Conservation (phyloP, 2,888 invertebrate genomes). For the Orchestes rusci region DNA sequence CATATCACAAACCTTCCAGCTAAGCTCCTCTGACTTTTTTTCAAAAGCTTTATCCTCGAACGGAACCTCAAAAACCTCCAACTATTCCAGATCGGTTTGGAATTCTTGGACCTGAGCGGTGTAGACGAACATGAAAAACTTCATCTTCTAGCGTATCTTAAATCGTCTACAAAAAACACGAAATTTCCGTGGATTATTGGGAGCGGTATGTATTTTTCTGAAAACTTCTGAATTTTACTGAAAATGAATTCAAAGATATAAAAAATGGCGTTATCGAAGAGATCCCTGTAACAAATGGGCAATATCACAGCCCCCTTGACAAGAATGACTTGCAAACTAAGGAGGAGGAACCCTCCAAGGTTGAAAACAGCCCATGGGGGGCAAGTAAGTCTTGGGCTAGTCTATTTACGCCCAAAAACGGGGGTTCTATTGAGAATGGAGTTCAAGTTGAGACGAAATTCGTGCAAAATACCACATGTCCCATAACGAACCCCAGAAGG, state of each 20-base stretch:
- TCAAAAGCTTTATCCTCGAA: no score
- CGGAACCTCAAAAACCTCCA: no score
- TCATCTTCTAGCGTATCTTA: slow-evolving; percentile 55
- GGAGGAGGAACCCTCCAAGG: slow-evolving; percentile 3
- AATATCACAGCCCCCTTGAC: no score
- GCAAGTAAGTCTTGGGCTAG: slow-evolving; percentile 55
- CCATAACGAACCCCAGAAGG: slow-evolving; percentile 43
- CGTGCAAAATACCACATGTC: slow-evolving; percentile 32
- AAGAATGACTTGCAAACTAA: no score
- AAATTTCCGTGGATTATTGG: slow-evolving; percentile 40
- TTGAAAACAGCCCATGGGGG: slow-evolving; percentile 10
- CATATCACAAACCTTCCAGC: no score
- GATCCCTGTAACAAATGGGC: no score
- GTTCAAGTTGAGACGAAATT: slow-evolving; percentile 27
- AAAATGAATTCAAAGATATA: no score
- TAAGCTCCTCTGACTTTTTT: no score
- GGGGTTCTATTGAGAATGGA: slow-evolving; percentile 26
- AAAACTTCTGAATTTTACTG: no score
- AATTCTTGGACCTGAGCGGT: slow-evolving; percentile 69
- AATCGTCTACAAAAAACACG: slow-evolving; percentile 43
- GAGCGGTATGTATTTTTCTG: no score
- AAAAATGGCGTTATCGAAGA: no score
- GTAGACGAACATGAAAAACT: slow-evolving; percentile 62
- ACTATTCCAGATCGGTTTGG: slow-evolving; percentile 40
- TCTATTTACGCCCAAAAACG: slow-evolving; percentile 46